Evolutionary conservation across 2,888 invertebrate species (phyloP).

Genomic region (Drosophila aldrichi): DNA sequence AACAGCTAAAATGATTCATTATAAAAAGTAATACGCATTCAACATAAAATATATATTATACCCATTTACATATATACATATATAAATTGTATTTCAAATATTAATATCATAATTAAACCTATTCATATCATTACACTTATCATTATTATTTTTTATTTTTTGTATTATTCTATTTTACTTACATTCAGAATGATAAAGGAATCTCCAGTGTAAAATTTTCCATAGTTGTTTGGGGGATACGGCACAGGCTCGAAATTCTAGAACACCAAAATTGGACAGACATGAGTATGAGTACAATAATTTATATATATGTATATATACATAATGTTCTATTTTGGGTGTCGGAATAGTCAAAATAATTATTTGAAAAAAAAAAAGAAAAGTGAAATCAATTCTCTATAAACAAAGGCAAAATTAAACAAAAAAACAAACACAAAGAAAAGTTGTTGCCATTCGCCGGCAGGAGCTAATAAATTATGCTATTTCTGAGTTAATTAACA

Average conservation of each 20-base stretch:
- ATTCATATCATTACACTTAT: too few species aligned
- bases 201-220: constrained; percentile 94
- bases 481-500: constrained; percentile 60
- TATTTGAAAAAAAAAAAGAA: constrained; percentile 10
- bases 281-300: neutral
- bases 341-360: constrained; percentile 39
- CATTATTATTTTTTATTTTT: neutral
- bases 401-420: constrained; percentile 22
- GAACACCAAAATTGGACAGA: constrained; percentile 34
- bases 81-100: too few species aligned
- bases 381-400: constrained; percentile 23
- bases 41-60: too few species aligned
- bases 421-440: constrained; percentile 8
- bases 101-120: too few species aligned
- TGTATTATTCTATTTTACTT: constrained; percentile 81
- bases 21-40: too few species aligned
- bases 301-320: constrained; percentile 8
- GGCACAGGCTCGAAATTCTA: constrained; percentile 92
- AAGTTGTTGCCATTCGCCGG: constrained; percentile 3
- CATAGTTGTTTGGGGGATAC: constrained; percentile 90
- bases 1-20: too few species aligned
- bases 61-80: too few species aligned
- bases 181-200: constrained; percentile 94
- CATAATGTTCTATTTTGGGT: constrained; percentile 33
- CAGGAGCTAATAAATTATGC: constrained; percentile 60